Evolutionary conservation across 2,113 vertebrate genomes (phyloP).

Genomic region (Epinephelus cyanopodus): DNA sequence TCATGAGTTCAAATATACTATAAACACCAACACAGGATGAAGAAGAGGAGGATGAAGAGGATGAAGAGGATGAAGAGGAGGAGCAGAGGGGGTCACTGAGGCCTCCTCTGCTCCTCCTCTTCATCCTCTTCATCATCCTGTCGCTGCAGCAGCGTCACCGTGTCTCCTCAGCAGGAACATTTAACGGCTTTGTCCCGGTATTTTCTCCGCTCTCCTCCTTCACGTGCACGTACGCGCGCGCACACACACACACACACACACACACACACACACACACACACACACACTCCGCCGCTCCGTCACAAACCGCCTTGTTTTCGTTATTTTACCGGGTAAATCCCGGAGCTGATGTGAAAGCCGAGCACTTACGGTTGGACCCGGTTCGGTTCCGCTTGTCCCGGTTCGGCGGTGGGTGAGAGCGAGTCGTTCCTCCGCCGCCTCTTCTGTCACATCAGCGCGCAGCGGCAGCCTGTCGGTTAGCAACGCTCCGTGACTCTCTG

Average conservation of each 20-base stretch:
- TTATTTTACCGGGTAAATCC: neutral
- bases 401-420: slow-evolving; percentile 25
- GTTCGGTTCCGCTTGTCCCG: slow-evolving; percentile 15
- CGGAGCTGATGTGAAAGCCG: neutral
- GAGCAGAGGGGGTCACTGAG: neutral
- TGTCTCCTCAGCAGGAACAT: neutral
- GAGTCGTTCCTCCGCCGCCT: slow-evolving; percentile 62
- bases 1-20: too few relatives aligned
- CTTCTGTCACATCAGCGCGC: slow-evolving; percentile 76
- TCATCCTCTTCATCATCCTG: neutral
- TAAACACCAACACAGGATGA: neutral
- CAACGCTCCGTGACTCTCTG: slow-evolving; percentile 27
- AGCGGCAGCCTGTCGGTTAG: slow-evolving; percentile 36
- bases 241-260: neutral
- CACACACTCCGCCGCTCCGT: neutral
- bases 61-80: too few relatives aligned
- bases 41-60: too few relatives aligned
- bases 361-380: slow-evolving; percentile 46
- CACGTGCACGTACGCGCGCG: neutral
- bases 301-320: too few relatives aligned
- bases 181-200: neutral
- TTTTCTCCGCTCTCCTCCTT: too few relatives aligned
- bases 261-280: neutral
- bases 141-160: slow-evolving; percentile 8
- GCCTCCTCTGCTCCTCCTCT: neutral